phyloP scores from a whole-genome alignment of 1,140 invertebrate genomes.

The Ylistrum balloti region DNA sequence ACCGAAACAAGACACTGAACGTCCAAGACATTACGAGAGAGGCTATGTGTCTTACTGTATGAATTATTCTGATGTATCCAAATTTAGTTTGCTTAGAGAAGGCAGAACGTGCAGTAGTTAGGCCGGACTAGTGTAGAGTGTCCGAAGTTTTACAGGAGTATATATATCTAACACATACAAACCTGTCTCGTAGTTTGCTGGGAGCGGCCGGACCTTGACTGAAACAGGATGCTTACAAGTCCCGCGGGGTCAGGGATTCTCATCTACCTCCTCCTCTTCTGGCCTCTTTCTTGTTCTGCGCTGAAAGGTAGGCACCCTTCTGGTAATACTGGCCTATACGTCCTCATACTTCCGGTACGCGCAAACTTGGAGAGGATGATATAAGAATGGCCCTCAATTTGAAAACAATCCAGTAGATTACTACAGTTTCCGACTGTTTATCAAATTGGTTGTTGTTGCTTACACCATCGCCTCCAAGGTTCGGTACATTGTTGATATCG shows the following conservation, averaged over 20 bases:
- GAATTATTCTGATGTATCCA: not conserved
- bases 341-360: not conserved
- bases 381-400: not conserved
- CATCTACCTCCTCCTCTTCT: not conserved
- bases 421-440: not conserved
- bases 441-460: not conserved
- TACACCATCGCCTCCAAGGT: conserved; percentile 18
- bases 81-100: not conserved
- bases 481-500: not conserved
- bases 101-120: not conserved
- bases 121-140: not conserved
- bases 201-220: conserved; percentile 1
- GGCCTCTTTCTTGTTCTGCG: conserved; percentile 5
- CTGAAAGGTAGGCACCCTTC: not conserved
- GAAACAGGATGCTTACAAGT: not conserved
- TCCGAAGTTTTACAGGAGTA: not conserved
- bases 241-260: not conserved
- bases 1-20: not conserved
- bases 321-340: not conserved
- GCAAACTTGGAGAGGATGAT: conserved; percentile 32
- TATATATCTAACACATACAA: conserved; percentile 1
- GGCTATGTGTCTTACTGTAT: not conserved
- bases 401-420: not conserved
- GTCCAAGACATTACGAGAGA: not conserved
- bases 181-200: conserved; percentile 26